Conservation (phyloP, 2,888 invertebrate species). For the Abrostola tripartita region DNA sequence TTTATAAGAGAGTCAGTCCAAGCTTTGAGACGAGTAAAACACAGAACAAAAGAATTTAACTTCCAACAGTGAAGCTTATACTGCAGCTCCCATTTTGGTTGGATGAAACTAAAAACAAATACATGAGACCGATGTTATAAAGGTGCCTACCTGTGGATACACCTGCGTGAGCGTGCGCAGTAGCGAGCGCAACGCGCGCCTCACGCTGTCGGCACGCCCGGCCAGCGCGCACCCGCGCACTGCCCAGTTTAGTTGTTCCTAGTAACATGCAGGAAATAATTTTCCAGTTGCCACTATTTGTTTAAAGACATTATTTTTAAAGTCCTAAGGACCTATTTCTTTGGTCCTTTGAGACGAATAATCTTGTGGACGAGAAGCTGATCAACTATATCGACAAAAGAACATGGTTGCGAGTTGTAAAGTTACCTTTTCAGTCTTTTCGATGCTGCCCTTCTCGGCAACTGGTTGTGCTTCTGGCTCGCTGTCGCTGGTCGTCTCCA, state of each 20-base stretch:
- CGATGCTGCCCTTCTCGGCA: slow-evolving; percentile 84
- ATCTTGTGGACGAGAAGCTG: neutral
- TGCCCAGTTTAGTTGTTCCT: slow-evolving; percentile 86
- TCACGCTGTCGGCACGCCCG: slow-evolving; percentile 82
- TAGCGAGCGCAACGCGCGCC: slow-evolving; percentile 76
- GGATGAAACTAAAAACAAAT: neutral
- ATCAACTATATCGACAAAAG: neutral
- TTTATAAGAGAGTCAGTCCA: too few species aligned
- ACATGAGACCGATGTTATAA: neutral
- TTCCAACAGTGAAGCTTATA: neutral
- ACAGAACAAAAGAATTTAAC: neutral
- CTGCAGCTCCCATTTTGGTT: neutral
- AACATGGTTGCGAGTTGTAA: neutral
- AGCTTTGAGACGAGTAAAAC: neutral
- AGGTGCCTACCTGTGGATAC: slow-evolving; percentile 72
- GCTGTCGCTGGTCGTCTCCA: slow-evolving; percentile 82
- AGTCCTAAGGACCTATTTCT: neutral
- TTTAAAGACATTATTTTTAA: neutral
- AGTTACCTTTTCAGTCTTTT: slow-evolving; percentile 86
- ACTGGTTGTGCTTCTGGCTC: slow-evolving; percentile 78
- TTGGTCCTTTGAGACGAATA: neutral
- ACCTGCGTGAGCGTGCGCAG: slow-evolving; percentile 73
- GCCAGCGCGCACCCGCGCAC: slow-evolving; percentile 80
- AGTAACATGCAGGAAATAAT: slow-evolving; percentile 7
- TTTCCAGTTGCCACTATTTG: neutral